Evolutionary conservation across 2,797 vertebrate genomes (phyloP).

Genomic region (Clarias fuscus): DNA sequence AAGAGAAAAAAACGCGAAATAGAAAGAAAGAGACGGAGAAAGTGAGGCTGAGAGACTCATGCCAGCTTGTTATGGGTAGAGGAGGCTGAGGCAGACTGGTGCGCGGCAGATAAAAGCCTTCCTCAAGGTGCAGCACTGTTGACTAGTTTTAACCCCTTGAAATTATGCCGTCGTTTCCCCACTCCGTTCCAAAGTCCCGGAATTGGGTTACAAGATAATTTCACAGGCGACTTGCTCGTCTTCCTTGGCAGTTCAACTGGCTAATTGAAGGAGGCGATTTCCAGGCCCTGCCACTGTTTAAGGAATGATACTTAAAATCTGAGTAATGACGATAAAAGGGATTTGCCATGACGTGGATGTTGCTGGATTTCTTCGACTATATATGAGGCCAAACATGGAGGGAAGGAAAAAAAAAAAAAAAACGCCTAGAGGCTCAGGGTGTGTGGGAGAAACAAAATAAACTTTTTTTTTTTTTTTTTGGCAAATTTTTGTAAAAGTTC

Average conservation of each 20-base stretch:
- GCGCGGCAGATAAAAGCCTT: constrained; percentile 65
- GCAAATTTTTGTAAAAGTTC: constrained; percentile 23
- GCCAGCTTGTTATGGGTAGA: constrained; percentile 56
- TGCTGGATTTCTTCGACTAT: constrained; percentile 48
- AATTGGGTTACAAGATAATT: constrained; percentile 85
- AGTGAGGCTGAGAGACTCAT: constrained; percentile 40
- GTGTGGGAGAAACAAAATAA: constrained; percentile 5
- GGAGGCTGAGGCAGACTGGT: constrained; percentile 58
- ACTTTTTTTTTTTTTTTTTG: constrained; percentile 15
- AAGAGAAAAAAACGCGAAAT: constrained; percentile 8
- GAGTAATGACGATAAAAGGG: constrained; percentile 67
- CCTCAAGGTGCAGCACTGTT: constrained; percentile 74
- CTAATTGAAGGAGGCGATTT: constrained; percentile 82
- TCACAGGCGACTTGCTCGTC: constrained; percentile 85
- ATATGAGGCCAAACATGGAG: constrained; percentile 33
- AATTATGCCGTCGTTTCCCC: constrained; percentile 81
- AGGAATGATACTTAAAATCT: constrained; percentile 75
- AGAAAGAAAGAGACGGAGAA: constrained; percentile 20
- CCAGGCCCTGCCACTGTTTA: constrained; percentile 75
- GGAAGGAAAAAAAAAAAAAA: not conserved
- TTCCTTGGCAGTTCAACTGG: constrained; percentile 84
- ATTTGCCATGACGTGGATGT: constrained; percentile 58
- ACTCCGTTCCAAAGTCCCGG: constrained; percentile 80
- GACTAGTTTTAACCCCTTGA: constrained; percentile 74
- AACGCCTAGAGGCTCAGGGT: not conserved